Base-by-base conservation (phyloP, 1,140 invertebrate species). In the Calliopsis andreniformis region DNA sequence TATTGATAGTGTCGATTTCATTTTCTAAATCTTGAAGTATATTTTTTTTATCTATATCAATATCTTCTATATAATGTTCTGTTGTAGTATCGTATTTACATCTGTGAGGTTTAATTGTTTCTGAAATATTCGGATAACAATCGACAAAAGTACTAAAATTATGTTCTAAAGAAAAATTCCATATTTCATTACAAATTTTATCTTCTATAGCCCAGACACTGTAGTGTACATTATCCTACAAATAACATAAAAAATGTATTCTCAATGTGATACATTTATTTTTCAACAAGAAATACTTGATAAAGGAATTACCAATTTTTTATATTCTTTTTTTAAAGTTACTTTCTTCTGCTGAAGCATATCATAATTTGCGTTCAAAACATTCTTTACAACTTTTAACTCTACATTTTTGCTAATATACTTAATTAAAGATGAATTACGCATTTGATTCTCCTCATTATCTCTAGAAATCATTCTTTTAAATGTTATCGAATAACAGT, bases 111-210 rank as follows among this genome's bases (percentile, higher is more conserved):
- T 58, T 14, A 76, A 45, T 43, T 43, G 20, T 16, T 59, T 75
- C 20, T 30, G 1, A 61, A 55, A 63, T 20, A 30, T 81, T 25
- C 4, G 75, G 77, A 69, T 85, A 84, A 30, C 68, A 47, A 53
- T 75, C 63, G 18, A 89, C 76, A 43, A 87, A 30, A 30, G 18
- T 7, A 23, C 32, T 39, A 55, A 87, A 86, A 66, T 89, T 53
- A 25, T 88, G 83, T 53, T 78, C 42, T 0, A 18, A 14, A 3
- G 82, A 82, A 58, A 89, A 89, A 62, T 84, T 80, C 88, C 88
- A 89, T 5, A 88, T 47, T 62, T 82, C n/a, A 30, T 85, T 76
- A 63, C 81, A 89, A 49, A 78, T 79, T 23, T 73, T 47, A 58
- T 84, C 72, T 76, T 86, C 71, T 20, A 58, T 28, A 20, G 30